These are phyloP conservation scores for Tragelaphus buxtoni DNA, from an alignment of 2,113 vertebrate species.

Conservation along the genomic window DNA sequence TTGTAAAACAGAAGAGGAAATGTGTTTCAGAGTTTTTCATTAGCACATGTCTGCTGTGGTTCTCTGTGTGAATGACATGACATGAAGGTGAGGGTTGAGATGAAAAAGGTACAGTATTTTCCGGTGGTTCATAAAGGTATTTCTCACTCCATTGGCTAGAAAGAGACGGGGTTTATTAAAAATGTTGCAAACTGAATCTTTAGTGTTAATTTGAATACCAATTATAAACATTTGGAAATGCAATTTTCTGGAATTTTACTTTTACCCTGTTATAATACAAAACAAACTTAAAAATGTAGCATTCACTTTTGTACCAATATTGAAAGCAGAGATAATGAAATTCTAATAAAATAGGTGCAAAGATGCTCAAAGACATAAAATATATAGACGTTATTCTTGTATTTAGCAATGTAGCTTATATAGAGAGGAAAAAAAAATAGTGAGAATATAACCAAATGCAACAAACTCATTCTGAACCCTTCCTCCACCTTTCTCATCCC, in stretches of 20 bases:
- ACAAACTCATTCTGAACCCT: neutral
- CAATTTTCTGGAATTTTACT: neutral
- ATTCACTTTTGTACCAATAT: neutral
- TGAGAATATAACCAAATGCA: neutral
- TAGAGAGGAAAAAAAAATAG: neutral
- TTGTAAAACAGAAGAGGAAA: neutral
- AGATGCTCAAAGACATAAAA: neutral
- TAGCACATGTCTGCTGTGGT: neutral
- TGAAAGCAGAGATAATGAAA: neutral
- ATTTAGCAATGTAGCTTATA: neutral
- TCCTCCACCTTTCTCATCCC: neutral
- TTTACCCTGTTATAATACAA: neutral
- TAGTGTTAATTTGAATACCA: neutral
- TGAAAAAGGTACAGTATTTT: neutral
- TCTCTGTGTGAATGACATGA: neutral
- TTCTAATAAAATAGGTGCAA: neutral
- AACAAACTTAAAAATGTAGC: neutral
- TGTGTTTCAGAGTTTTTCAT: conserved; percentile 1
- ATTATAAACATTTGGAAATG: neutral
- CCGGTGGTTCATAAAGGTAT: neutral
- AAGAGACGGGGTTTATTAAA: neutral
- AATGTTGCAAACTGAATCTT: neutral
- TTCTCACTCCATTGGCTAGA: neutral
- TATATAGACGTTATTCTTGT: neutral
- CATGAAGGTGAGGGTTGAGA: neutral